Base-by-base conservation (phyloP, 2,113 vertebrate species). In the Scortum barcoo region DNA sequence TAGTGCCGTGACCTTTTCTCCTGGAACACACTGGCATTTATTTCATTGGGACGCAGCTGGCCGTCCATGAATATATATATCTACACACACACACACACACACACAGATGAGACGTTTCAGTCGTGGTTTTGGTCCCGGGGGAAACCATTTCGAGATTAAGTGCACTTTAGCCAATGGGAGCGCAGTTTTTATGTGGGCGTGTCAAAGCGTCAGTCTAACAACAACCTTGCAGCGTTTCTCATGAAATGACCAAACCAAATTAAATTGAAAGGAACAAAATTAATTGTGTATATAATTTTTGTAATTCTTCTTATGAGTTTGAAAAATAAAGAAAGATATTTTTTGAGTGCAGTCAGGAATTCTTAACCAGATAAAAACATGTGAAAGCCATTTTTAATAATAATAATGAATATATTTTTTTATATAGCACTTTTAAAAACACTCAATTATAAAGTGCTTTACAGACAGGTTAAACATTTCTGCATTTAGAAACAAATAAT, bases 1-100 rank as follows among this genome's bases (percentile, higher is more conserved):
- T 69, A 30, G 36, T 75, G 76, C 76, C 7, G 48, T 92, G 86
- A 92, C 92, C 93, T 91, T 93, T 89, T 84, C 81, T 86, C 72
- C 60, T 57, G 78, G 60, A 75, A 76, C 75, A 80, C 40, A 80
- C 40, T 65, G 80, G 26, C 76, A 78, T 80, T 80, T 76, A 84
- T 82, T 79, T 83, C 28, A 75, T 42, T 76, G 76, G 70, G 77
- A 58, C 58, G 10, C 76, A 78, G 86, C 74, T 82, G 72, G 82
- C 28, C 9, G 4, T 36, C 62, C 51, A 53, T 53, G 60, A 68
- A 85, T 62, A 86, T 17, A 79, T 44, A 66, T 36, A n/a, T n/a
- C n/a, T 16, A 42, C 60, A 33, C 22, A 63, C 46, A 65, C 36
- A 76, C 38, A 46, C 24, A 53, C 33, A 38, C 17, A 53, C 48